phyloP scores from a whole-genome alignment of 1,140 invertebrate genomes.

The Gryllus bimaculatus region DNA sequence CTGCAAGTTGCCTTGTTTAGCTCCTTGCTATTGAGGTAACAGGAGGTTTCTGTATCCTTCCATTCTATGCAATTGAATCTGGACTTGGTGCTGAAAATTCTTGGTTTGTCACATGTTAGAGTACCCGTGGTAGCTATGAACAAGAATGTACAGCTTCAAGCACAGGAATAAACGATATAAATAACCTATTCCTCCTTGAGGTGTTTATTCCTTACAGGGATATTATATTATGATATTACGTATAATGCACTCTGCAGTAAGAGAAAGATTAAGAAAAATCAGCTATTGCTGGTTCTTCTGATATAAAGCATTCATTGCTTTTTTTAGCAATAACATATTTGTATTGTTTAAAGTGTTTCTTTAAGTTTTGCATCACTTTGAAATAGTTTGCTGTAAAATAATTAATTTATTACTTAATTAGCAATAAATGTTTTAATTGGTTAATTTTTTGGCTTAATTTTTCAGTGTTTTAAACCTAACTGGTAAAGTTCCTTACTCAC shows the following conservation, averaged over 20 bases:
- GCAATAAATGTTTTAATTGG: constrained; percentile 5
- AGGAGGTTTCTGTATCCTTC: neutral
- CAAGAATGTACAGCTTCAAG: constrained; percentile 4
- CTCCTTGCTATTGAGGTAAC: neutral
- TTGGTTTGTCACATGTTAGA: neutral
- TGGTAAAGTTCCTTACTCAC: no score
- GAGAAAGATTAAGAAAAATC: neutral
- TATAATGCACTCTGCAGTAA: neutral
- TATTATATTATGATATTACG: neutral
- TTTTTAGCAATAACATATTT: neutral
- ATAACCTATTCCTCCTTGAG: neutral
- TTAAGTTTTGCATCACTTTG: constrained; percentile 1
- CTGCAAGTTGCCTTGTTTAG: neutral
- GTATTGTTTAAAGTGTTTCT: neutral
- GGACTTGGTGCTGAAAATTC: constrained; percentile 3
- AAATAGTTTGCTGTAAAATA: neutral
- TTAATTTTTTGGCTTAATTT: neutral
- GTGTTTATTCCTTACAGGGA: neutral
- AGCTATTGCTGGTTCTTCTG: neutral
- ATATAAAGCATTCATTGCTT: neutral
- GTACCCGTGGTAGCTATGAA: neutral
- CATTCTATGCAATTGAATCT: neutral
- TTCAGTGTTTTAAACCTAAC: neutral
- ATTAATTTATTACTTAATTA: constrained; percentile 6
- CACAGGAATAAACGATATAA: neutral